Base-by-base conservation (phyloP, 2,888 invertebrate genomes). In the Limnephilus marmoratus region DNA sequence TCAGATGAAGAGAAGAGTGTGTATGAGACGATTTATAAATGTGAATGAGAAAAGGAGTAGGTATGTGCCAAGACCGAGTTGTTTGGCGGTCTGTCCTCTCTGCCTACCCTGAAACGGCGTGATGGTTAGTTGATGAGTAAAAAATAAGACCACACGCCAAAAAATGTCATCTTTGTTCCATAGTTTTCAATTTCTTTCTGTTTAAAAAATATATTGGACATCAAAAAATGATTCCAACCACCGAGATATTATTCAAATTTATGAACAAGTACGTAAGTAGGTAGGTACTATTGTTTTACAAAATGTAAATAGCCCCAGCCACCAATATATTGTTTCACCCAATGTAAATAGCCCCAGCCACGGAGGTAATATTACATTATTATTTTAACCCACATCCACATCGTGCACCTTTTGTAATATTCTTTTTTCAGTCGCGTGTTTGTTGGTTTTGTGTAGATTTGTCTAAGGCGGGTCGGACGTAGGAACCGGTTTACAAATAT, bases 381-480 rank as follows among this genome's bases (percentile, higher is more conserved):
- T 41, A 83, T 83, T 37, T 37, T 24, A 83, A 24, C 83, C 83
- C 83, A 37, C 83, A 83, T 68, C 68, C 68, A 68, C 18, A 49
- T 68, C 68, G 68, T 86, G 86, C 86, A 86, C 86, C 86, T 86
- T 53, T 86, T 80, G 45, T 34, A 37, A 81, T 45, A n/a, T n/a
- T 68, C 37, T 34, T 90, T 90, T 80, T 90, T 90, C 81, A 24
- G 34, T 41, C 81, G 90, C 18, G 68, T 29, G 90, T 81, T 90
- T 90, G 90, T 90, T 90, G 81, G 90, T 90, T 90, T 90, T 81
- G 86, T 86, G 86, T 86, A 24, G 86, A 86, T 86, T 86, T 86
- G 86, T 86, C 86, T 86, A 86, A 86, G 86, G 86, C 49, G 86
- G 45, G 49, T 45, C 86, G 86, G 86, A n/a, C 85, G 53, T 53